phyloP scores from a whole-genome alignment of 2,888 invertebrate species.

The Formica aserva region DNA sequence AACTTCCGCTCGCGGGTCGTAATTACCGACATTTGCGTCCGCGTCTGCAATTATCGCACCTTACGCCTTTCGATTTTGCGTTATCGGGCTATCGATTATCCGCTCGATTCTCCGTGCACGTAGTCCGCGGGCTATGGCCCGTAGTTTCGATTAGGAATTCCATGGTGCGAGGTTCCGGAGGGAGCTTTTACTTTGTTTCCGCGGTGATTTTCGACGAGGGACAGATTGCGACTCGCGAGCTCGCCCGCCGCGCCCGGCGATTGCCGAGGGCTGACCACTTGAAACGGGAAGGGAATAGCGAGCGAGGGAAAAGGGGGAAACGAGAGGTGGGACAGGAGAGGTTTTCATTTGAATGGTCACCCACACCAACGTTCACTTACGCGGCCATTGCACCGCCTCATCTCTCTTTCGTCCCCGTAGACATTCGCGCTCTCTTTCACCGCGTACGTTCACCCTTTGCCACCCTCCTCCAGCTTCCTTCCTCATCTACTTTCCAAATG shows the following conservation, averaged over 20 bases:
- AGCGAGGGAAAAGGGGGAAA: constrained; percentile 10
- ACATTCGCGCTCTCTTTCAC: constrained; percentile 5
- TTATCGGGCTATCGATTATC: constrained; percentile 42
- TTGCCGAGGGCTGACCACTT: constrained; percentile 57
- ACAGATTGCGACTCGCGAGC: constrained; percentile 55
- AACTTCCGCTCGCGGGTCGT: neutral
- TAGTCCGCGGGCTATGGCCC: constrained; percentile 36
- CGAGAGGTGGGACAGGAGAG: constrained; percentile 23
- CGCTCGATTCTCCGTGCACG: constrained; percentile 49
- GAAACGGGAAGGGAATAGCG: constrained; percentile 46
- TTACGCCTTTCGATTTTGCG: constrained; percentile 32
- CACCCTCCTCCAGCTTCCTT: constrained; percentile 3
- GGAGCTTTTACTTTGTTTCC: constrained; percentile 63
- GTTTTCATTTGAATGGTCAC: constrained; percentile 50
- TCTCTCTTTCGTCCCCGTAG: neutral
- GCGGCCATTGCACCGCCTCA: constrained; percentile 31
- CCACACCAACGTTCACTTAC: constrained; percentile 36
- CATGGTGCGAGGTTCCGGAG: constrained; percentile 27
- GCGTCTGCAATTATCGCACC: constrained; percentile 21
- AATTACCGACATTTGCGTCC: neutral
- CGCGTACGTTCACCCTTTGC: constrained; percentile 34
- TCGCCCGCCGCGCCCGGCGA: constrained; percentile 24
- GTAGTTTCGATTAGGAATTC: constrained; percentile 54
- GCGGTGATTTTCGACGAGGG: constrained; percentile 57
- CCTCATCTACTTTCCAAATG: constrained; percentile 48